Base-by-base conservation (phyloP, 2,113 vertebrate genomes). In the Morone chrysops region DNA sequence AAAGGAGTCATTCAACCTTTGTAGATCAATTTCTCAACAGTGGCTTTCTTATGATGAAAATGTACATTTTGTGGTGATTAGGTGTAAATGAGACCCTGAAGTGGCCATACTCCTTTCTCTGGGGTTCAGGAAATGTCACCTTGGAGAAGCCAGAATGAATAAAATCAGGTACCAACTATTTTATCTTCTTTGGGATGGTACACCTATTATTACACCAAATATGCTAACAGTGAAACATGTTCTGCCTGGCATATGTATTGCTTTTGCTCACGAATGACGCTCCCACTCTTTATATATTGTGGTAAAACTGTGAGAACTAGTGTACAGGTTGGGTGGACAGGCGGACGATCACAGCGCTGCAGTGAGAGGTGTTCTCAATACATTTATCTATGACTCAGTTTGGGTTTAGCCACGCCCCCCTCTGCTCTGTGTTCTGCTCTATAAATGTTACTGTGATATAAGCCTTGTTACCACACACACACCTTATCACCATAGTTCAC, bases 381-480 rank as follows among this genome's bases (percentile, higher is more conserved):
- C 53, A 70, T 83, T 62, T 76, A 2, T 67, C 70, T 71, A 68
- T 89, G 87, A 87, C 75, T 89, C 86, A 78, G 75, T 71, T 72
- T 22, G 36, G n/a, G 38, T 76, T 83, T 79, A 61, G 56, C 87
- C 85, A 79, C 73, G 10, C 83, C 89, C 84, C 31, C 76, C 75
- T 80, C 62, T 31, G 65, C 76, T 79, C 85, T 84, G 68, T 74
- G 80, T 72, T 88, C 83, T 86, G 89, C 68, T 82, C 89, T 89
- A 87, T 88, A 92, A 91, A 90, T 90, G 85, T 78, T 66, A 51
- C 69, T 16, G 40, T 85, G 83, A 87, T 82, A 87, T 84, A 84
- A 90, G 73, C 85, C 80, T 75, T 9, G 78, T 81, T 83, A 83
- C 82, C 75, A 70, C 75, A 48, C 86, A 80, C 48, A 80, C 70